Evolutionary conservation across 2,888 invertebrate genomes (phyloP).

Genomic region (Torymus texanus): DNA sequence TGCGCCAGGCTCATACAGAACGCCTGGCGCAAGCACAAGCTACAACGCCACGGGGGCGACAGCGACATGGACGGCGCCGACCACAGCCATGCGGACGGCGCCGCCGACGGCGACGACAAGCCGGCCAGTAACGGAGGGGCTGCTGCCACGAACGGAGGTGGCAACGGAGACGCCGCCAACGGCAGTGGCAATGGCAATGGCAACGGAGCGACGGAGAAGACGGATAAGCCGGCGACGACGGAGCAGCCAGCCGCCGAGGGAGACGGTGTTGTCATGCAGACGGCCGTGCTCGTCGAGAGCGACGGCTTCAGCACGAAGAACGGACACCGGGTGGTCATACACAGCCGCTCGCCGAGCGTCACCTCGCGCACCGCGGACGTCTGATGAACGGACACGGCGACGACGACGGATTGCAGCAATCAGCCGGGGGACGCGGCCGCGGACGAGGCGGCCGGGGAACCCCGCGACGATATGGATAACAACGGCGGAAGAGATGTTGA

Average conservation of each 20-base stretch:
- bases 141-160: neutral
- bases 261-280: conserved; percentile 78
- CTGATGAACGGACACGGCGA: conserved; percentile 76
- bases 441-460: conserved; percentile 46
- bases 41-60: conserved; percentile 79
- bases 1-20: conserved; percentile 96
- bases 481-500: neutral
- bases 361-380: conserved; percentile 90
- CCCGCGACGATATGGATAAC: neutral
- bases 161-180: neutral
- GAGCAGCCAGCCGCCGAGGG: conserved; percentile 6
- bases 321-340: conserved; percentile 93
- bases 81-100: conserved; percentile 34
- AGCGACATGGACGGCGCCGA: conserved; percentile 73
- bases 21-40: conserved; percentile 93
- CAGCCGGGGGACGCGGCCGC: conserved; percentile 10
- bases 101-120: conserved; percentile 2
- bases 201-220: neutral
- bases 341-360: conserved; percentile 90
- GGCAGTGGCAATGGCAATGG: too few species aligned
- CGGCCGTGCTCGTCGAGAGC: conserved; percentile 90
- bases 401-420: conserved; percentile 41
- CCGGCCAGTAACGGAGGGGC: conserved; percentile 4
- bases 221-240: neutral
- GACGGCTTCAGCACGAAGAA: conserved; percentile 90